Base-by-base conservation (phyloP, 2,888 invertebrate genomes). In the Amblyjoppa proteus region DNA sequence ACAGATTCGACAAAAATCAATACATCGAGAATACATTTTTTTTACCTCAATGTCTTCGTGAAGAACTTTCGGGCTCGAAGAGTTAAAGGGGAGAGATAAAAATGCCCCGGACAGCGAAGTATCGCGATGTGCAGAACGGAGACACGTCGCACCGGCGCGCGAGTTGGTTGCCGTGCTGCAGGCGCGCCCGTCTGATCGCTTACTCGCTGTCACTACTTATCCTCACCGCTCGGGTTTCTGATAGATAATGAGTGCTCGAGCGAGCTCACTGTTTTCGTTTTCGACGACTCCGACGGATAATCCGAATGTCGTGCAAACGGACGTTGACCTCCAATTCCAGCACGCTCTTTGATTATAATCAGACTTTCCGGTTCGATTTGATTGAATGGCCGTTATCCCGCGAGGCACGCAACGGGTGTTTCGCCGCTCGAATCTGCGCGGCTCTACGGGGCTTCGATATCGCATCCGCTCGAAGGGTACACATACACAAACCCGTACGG, bases 351-450 rank as follows among this genome's bases (percentile, higher is more conserved):
- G 83, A 85, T 82, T 83, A 80, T 76, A 34, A 68, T 85, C 85
- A 83, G 85, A 85, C 85, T 85, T 85, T 81, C 75, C 28, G 45
- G 75, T 82, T 79, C 4, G 69, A 51, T 85, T 85, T 82, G 82
- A 78, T 85, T 85, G 78, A 75, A 69, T 66, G 69, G 49, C 34
- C 34, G 74, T 78, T 34, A 34, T 31, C 58, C 16, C 34, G 28
- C 58, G 13, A 58, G 28, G 28, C 58, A 28, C 58, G 58, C 25
- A 13, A 58, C 58, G 13, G 58, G 28, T 58, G 7, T 9, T 58
- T 58, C 5, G 9, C 28, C 4, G 11, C 58, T 28, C 56, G 25
- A 56, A 56, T 25, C 5, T 28, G 58, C 25, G 28, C 4, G 28
- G 13, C 28, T 28, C 58, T 2, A 13, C n/a, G 34, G n/a, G 41